phyloP scores from a whole-genome alignment of 2,113 vertebrate species.

The Mesocricetus auratus region DNA sequence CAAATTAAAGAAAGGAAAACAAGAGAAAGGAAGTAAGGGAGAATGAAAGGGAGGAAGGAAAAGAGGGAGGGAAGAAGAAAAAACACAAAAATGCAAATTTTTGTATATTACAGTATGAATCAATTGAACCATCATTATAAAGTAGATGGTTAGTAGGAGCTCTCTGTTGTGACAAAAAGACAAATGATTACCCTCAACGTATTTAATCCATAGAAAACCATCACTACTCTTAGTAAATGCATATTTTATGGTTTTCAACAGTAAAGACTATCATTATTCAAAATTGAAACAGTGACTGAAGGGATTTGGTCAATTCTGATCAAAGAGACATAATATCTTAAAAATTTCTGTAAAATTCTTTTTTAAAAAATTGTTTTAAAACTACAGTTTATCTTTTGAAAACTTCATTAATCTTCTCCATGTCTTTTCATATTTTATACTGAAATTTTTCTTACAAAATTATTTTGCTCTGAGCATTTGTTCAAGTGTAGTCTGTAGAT shows the following conservation, averaged over 20 bases:
- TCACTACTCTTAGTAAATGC: background rate
- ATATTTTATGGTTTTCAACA: background rate
- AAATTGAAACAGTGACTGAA: background rate
- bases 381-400: conserved; percentile 31
- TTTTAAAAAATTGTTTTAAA: conserved; percentile 42
- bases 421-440: background rate
- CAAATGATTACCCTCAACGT: background rate
- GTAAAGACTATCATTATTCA: background rate
- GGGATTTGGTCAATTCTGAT: background rate
- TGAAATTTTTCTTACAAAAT: conserved; percentile 33
- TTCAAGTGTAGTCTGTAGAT: background rate
- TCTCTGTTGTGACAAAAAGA: background rate
- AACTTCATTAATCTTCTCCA: background rate
- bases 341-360: conserved; percentile 20
- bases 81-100: background rate
- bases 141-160: background rate
- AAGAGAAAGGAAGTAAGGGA: background rate
- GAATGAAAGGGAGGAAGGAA: background rate
- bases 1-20: background rate
- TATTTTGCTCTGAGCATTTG: conserved; percentile 4
- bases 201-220: background rate
- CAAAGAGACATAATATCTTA: background rate
- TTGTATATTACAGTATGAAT: background rate
- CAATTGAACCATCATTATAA: background rate
- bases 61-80: background rate